Conservation (phyloP, 1,140 invertebrate species). For the Leptinotarsa texana region DNA sequence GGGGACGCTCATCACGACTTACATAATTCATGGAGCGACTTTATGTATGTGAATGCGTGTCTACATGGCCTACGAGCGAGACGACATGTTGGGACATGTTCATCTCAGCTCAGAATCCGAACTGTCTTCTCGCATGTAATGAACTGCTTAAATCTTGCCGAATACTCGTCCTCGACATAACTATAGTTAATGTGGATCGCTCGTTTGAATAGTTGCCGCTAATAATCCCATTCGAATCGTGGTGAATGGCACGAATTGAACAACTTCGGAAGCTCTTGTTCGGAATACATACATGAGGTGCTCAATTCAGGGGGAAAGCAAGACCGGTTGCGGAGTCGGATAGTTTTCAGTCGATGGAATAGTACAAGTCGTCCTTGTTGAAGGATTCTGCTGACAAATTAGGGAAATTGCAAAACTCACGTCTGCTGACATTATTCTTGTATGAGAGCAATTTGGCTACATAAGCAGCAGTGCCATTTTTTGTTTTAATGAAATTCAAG, state of each 20-base stretch:
- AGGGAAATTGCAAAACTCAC: too few relatives aligned
- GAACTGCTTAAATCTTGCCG: not conserved
- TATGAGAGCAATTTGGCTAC: too few relatives aligned
- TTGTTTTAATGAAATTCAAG: too few relatives aligned
- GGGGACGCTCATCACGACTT: not conserved
- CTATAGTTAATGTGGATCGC: not conserved
- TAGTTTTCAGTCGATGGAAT: too few relatives aligned
- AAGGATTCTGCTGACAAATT: too few relatives aligned
- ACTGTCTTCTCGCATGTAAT: slow-evolving; percentile 1
- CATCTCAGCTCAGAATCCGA: not conserved
- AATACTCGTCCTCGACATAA: not conserved
- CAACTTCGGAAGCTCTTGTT: not conserved
- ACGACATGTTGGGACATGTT: not conserved
- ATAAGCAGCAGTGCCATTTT: too few relatives aligned
- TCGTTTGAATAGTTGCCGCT: not conserved
- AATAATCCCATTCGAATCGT: not conserved
- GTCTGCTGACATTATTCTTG: too few relatives aligned
- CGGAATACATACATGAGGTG: not conserved
- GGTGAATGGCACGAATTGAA: not conserved
- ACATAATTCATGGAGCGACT: not conserved
- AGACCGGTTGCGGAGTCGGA: too few relatives aligned
- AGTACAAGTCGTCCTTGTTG: too few relatives aligned
- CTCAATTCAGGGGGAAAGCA: not conserved
- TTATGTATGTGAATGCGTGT: slow-evolving; percentile 5
- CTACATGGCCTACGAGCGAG: not conserved